Percentiles rank a stretch among this genome's conserved stretches.
phyloP scores from a whole-genome alignment of 2,797 vertebrate genomes.

The Eupleurogrammus muticus region DNA sequence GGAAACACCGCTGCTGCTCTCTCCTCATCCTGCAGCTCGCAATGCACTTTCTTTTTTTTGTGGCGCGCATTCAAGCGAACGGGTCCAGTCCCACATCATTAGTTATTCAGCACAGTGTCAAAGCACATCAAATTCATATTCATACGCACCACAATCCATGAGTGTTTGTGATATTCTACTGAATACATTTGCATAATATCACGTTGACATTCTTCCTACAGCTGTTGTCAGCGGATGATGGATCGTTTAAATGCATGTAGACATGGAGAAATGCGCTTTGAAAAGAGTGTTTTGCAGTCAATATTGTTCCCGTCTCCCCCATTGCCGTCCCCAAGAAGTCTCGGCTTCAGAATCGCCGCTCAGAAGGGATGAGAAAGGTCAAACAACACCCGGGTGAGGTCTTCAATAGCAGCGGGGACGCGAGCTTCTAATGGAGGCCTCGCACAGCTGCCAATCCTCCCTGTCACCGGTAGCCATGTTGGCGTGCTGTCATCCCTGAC shows the following conservation, averaged over 20 bases:
- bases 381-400: slow-evolving; percentile 19
- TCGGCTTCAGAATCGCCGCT: slow-evolving; percentile 13
- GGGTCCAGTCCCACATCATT: slow-evolving; percentile 45
- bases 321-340: slow-evolving; percentile 9
- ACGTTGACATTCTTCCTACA: slow-evolving; percentile 43
- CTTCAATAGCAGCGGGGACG: slow-evolving; percentile 1
- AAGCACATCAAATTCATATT: slow-evolving; percentile 55
- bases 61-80: slow-evolving; percentile 41
- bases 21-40: slow-evolving; percentile 8
- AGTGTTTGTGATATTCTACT: slow-evolving; percentile 44
- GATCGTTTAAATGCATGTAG: slow-evolving; percentile 34
- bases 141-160: slow-evolving; percentile 31
- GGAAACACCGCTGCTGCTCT: slow-evolving; percentile 13
- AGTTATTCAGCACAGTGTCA: slow-evolving; percentile 57
- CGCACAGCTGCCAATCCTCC: slow-evolving; percentile 28
- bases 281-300: slow-evolving; percentile 31
- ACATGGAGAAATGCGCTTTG: slow-evolving; percentile 12
- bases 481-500: slow-evolving; percentile 35
- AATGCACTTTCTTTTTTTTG: slow-evolving; percentile 14
- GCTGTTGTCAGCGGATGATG: slow-evolving; percentile 47
- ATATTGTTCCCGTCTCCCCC: neutral
- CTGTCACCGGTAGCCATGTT: slow-evolving; percentile 31
- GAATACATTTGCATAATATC: slow-evolving; percentile 58
- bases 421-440: slow-evolving; percentile 17
- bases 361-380: slow-evolving; percentile 16